Base-by-base conservation (phyloP, 2,888 invertebrate genomes). In the Autographa gamma region DNA sequence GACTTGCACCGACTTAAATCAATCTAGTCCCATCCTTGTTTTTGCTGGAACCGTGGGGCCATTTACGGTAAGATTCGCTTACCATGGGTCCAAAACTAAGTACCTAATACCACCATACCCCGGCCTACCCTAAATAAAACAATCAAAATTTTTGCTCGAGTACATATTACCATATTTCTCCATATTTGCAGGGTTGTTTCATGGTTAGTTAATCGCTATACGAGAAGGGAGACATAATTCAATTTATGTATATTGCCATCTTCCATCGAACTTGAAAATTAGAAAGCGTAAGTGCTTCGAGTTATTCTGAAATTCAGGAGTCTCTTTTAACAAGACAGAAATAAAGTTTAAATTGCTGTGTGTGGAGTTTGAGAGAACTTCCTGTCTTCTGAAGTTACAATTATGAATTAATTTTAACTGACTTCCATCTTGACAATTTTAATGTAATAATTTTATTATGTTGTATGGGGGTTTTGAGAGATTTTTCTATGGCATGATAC, bases 211-310 rank as follows among this genome's bases (percentile, higher is more conserved):
- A 56, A 56, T 56, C 25, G 13, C 54, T 19, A 19, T 56, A 19
- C 25, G 54, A 19, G 54, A 25, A 19, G 54, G 25, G 25, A 4
- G 19, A 56, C 54, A 31, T 61, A 60, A 38, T 58, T 59, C 58
- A 52, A 63, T 25, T 59, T 65, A 16, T 56, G 54, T 56, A 56
- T 56, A 56, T 56, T 56, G 25, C 54, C 54, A 25, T 56, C 54
- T 54, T 54, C 19, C 19, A 18, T 3, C 54, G 19, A 19, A 56
- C 54, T 13, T 14, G 54, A 56, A 19, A 56, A 56, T 56, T 19
- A 25, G 13, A 13, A 25, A 25, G 19, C 19, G 54, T 14, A 25
- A 19, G 25, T 56, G 54, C 19, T 56, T 25, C 54, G 54, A 56
- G 9, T 25, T 56, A 25, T 25, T 56, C 19, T 9, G 25, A 19